phyloP scores from a whole-genome alignment of 2,888 invertebrate species.

The Tenthredo notha region DNA sequence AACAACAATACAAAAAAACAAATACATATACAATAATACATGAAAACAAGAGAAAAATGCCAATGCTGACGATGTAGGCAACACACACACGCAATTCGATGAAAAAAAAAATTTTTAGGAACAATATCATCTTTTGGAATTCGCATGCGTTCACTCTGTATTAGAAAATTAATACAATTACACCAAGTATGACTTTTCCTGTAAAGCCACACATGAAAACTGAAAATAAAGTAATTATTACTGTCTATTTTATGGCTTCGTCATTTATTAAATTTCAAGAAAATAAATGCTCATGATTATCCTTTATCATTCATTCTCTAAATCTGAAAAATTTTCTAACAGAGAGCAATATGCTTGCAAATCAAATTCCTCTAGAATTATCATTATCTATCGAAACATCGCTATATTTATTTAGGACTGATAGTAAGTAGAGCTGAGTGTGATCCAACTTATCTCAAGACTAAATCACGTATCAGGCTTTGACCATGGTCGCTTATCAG shows the following conservation, averaged over 20 bases:
- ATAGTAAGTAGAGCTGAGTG: neutral
- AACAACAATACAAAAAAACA: neutral
- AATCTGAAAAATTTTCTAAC: neutral
- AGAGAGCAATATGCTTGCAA: neutral
- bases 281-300: neutral
- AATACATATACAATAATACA: conserved; percentile 23
- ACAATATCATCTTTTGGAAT: conserved; percentile 65
- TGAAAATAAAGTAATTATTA: conserved; percentile 77
- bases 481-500: neutral
- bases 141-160: conserved; percentile 74
- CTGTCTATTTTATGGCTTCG: conserved; percentile 65
- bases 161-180: conserved; percentile 69
- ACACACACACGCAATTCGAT: conserved; percentile 53
- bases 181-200: conserved; percentile 73
- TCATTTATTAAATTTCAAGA: conserved; percentile 43
- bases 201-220: conserved; percentile 74
- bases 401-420: neutral
- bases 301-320: neutral
- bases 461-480: conserved; percentile 5
- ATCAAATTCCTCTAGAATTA: neutral
- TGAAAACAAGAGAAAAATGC: conserved; percentile 34
- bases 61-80: conserved; percentile 54
- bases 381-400: neutral
- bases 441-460: neutral
- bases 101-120: conserved; percentile 59